Evolutionary conservation across 1,140 invertebrate genomes (phyloP), one percentile per base, ranked within the genome.

Genomic region (Bombus vancouverensis): DNA sequence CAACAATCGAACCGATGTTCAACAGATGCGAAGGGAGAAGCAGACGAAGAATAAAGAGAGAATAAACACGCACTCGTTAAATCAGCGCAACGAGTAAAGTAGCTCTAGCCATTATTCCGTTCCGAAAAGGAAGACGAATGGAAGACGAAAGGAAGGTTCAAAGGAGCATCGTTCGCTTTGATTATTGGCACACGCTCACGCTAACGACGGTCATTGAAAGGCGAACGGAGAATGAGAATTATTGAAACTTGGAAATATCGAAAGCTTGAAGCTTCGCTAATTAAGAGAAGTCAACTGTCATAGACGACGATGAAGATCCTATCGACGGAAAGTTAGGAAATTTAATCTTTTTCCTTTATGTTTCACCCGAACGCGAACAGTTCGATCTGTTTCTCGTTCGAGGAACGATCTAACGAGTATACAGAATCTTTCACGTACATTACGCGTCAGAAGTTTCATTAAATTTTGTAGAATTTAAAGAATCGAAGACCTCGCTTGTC

Each of bases 31-130:
- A 66, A 0, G 62, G 34, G n/a, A 65, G 39, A 78, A 28, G 10
- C 39, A 25, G n/a, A 22, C 47, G 18, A 53, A 22, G 32, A 59
- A 34, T 15, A 32, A 66, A 42, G 66, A 37, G 18, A 37, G 15
- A 28, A 68, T n/a, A 15, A 57, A 25, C 32, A 53, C 39, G 37
- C 25, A 15, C 65, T 47, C 66, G 65, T 80, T 80, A 70, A 80
- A 68, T 47, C 32, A 80, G 22, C 25, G 44, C 47, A 13, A 44
- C n/a, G 32, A 28, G 66, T 22, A 53, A 53, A 80, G 34, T 34
- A n/a, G 39, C 13, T 57, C 25, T 15, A 57, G 6, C 66, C 44
- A 53, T 80, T 80, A 68, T 66, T 70, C 12, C 15, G 12, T 22
- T 22, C 5, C 18, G 47, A 53, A 22, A 53, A 53, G 47, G 47